Evolutionary conservation across 35 echinoderm and acorn worm species (phyloP).

Genomic region (Strongylocentrotus purpuratus): DNA sequence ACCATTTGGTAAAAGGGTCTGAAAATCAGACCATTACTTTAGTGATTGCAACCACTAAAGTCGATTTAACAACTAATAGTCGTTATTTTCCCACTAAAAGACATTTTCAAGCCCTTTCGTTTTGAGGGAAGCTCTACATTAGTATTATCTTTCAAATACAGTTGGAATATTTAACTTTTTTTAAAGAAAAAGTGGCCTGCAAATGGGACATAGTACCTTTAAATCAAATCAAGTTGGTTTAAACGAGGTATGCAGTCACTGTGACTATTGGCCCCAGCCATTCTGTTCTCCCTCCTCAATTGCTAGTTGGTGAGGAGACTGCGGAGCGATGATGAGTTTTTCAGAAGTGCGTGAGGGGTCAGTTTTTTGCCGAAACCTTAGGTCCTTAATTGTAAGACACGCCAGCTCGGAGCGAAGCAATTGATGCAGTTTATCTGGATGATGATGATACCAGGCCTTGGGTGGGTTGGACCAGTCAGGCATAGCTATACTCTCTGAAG

Average conservation of each 20-base stretch:
- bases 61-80: too few species aligned
- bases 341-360: not conserved
- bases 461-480: not conserved
- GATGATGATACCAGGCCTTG: not conserved
- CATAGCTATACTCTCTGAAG: not conserved
- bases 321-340: not conserved
- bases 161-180: too few species aligned
- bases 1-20: too few species aligned
- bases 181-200: too few species aligned
- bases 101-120: too few species aligned
- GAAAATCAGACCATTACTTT: too few species aligned
- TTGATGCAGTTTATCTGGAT: not conserved
- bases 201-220: too few species aligned
- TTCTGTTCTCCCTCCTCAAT: not conserved
- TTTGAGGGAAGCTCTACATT: too few species aligned
- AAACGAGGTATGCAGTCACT: not conserved
- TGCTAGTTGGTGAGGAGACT: not conserved
- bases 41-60: too few species aligned
- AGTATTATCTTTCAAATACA: too few species aligned
- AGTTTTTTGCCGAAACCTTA: not conserved
- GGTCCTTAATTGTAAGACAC: not conserved
- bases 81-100: too few species aligned
- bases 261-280: not conserved
- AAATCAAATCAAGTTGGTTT: too few species aligned
- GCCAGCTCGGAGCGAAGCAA: not conserved